Conservation (phyloP, 35 echinoderm and acorn worm species). For the Heliocidaris erythrogramma region DNA sequence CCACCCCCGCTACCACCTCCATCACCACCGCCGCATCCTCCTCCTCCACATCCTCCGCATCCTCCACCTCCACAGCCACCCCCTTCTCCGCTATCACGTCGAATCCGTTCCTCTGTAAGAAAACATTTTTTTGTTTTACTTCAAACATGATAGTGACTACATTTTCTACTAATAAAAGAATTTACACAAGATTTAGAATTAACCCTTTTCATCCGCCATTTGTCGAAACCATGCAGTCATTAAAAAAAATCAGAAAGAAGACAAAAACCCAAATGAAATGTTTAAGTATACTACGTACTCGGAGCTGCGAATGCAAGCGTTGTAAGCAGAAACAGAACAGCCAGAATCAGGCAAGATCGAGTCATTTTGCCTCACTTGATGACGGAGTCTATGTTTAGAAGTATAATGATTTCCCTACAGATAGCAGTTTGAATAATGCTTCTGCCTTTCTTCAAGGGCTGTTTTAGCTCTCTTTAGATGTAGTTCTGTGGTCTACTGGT, state of each 20-base stretch:
- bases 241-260: no score
- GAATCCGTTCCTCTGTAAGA: neutral
- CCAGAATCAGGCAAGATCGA: neutral
- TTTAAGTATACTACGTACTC: neutral
- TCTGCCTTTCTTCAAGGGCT: neutral
- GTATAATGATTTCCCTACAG: neutral
- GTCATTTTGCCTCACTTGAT: neutral
- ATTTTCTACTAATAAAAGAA: no score
- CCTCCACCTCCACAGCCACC: neutral
- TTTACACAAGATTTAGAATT: no score
- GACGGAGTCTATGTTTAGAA: no score
- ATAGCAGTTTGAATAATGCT: no score
- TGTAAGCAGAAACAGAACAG: neutral
- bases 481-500: neutral
- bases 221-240: neutral
- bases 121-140: neutral
- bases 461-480: neutral
- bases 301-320: neutral
- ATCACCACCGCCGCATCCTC: neutral
- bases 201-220: no score
- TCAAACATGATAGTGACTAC: no score
- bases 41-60: neutral
- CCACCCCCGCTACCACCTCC: neutral
- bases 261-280: no score
- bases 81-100: neutral